Evolutionary conservation across 2,797 vertebrate genomes (phyloP), one percentile per base, ranked within the genome.

Genomic region (Oceanodroma leucorhoa): DNA sequence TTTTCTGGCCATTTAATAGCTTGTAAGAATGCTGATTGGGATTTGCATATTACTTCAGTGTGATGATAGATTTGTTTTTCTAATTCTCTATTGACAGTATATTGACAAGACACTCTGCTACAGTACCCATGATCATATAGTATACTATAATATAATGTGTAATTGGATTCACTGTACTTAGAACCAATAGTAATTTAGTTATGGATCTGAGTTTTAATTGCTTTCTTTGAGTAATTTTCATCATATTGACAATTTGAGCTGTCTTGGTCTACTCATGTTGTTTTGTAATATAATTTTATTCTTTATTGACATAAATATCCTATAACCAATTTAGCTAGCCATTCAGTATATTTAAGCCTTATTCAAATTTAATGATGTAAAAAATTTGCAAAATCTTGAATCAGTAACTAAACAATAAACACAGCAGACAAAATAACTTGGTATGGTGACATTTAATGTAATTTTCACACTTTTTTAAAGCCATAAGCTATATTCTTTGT

Each of bases 131-230:
- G 32, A 66, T n/a, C 61, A 53, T 75, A 82, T 5, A 50, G 45
- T 53, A 90, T 27, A 65, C 83, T 66, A 9, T 81, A 92, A 94
- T 55, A 58, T 27, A 40, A 91, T 27, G 61, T 71, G 73, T 64
- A 91, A 90, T 96, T 95, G 67, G 86, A 90, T 92, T 90, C 77
- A 50, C 86, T 84, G 72, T 79, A 69, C 71, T 91, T 87, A 62
- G 45, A 94, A 83, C 92, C 92, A 87, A 92, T 75, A 90, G 79
- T 32, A 96, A 86, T 95, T 96, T 75, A 85, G 67, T 46, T 71
- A 91, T 90, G 82, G 91, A 85, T 95, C 91, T 85, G 51, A 87
- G 82, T 83, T 96, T 93, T 95, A 95, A 97, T 97, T 95, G 94
- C 62, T 95, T 92, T 57, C 83, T 96, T 95, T 94, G 70, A 87